Conservation (phyloP, 2,888 invertebrate species). For the Colletes collaris region DNA sequence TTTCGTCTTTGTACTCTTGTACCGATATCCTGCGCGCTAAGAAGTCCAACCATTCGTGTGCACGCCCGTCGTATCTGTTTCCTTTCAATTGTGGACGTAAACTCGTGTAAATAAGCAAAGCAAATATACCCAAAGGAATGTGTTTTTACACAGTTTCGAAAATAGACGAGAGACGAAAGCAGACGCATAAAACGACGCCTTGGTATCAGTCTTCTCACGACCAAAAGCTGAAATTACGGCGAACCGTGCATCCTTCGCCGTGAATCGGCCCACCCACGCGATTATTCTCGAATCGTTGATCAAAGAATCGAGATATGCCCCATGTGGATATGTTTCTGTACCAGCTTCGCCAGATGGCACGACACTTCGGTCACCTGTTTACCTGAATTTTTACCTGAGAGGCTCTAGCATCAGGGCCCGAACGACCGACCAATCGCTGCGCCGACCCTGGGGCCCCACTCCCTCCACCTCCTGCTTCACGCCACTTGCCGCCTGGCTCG, state of each 20-base stretch:
- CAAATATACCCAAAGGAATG: too few relatives aligned
- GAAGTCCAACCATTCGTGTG: not conserved
- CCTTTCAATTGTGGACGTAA: not conserved
- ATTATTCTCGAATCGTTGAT: conserved; percentile 25
- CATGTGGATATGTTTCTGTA: conserved; percentile 8
- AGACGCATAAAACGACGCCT: too few relatives aligned
- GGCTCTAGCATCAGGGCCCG: conserved; percentile 37
- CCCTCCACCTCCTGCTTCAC: conserved; percentile 25
- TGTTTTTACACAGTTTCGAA: not conserved
- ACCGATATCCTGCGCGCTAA: not conserved
- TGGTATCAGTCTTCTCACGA: not conserved
- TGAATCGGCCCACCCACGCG: conserved; percentile 18
- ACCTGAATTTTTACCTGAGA: conserved; percentile 62
- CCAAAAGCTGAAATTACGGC: not conserved
- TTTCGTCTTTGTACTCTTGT: not conserved
- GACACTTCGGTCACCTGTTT: conserved; percentile 68
- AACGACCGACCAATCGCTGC: conserved; percentile 57
- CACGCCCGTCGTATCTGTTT: not conserved
- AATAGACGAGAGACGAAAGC: too few relatives aligned
- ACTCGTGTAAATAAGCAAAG: not conserved
- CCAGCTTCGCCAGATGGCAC: conserved; percentile 67
- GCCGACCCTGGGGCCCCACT: conserved; percentile 65
- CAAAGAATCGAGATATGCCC: not conserved
- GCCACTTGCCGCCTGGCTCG: conserved; percentile 52
- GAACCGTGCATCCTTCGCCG: not conserved